These are phyloP conservation scores for Protosalanx chinensis DNA, from an alignment of 2,797 vertebrate species.

Conservation along the genomic window DNA sequence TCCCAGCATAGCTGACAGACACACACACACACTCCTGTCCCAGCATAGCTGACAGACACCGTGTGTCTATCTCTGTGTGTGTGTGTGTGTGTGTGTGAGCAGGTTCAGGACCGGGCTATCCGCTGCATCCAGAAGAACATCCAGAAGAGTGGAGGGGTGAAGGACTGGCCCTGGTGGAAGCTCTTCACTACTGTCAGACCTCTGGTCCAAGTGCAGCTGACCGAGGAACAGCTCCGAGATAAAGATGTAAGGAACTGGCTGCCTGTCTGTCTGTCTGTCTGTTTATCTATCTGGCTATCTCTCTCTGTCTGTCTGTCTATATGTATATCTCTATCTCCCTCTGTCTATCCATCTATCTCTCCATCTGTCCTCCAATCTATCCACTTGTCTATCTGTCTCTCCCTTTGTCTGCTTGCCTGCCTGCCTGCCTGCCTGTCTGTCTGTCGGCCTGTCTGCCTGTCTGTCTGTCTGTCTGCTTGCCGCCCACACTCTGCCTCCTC, in stretches of 20 bases:
- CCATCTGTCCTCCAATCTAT: no score
- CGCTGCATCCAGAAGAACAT: constrained; percentile 92
- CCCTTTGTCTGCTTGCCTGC: no score
- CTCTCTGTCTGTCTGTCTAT: neutral
- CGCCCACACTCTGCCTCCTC: neutral
- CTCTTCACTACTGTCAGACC: constrained; percentile 93
- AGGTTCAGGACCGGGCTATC: constrained; percentile 95
- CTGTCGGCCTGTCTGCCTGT: neutral
- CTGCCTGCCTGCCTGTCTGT: constrained; percentile 3
- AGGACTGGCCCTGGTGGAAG: constrained; percentile 97
- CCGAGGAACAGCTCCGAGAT: constrained; percentile 90
- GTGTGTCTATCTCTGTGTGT: neutral
- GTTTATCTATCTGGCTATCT: constrained; percentile 2
- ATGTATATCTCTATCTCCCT: no score
- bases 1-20: no score
- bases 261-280: constrained; percentile 11
- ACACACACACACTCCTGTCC: no score
- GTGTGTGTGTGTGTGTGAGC: constrained; percentile 5
- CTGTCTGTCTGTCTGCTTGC: constrained; percentile 6
- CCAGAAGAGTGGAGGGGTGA: constrained; percentile 93
- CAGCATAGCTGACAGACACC: no score
- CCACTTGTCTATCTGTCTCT: no score
- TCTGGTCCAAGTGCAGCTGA: constrained; percentile 93
- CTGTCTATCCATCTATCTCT: constrained; percentile 52
- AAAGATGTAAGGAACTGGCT: constrained; percentile 81